Evolutionary conservation across 2,797 vertebrate species (phyloP).

Genomic region (Poecilia gillii): DNA sequence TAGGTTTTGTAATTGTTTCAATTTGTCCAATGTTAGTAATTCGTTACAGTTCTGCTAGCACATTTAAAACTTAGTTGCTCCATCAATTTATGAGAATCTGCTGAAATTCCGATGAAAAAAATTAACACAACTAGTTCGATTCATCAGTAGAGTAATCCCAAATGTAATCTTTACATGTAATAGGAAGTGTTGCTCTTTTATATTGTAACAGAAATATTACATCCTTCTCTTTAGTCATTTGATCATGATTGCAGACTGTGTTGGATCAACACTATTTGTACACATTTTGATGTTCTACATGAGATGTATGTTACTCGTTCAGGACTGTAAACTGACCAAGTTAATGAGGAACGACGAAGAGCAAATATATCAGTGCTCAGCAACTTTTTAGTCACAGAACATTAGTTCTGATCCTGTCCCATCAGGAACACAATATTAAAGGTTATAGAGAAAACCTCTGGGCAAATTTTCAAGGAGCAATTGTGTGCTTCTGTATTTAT

Average conservation of each 20-base stretch:
- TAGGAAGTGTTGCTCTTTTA: neutral
- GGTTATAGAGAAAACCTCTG: conserved; percentile 59
- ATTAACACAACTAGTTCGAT: neutral
- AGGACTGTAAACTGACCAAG: neutral
- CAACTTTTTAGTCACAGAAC: conserved; percentile 39
- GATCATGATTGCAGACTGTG: neutral
- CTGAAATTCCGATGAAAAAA: neutral
- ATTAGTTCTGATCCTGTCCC: conserved; percentile 42
- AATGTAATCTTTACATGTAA: neutral
- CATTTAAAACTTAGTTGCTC: neutral
- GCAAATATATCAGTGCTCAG: conserved; percentile 10
- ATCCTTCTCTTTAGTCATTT: neutral
- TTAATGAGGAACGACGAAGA: conserved; percentile 16
- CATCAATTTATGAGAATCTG: neutral
- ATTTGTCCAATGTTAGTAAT: neutral
- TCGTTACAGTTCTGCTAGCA: neutral
- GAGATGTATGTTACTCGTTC: neutral
- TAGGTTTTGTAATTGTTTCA: neutral
- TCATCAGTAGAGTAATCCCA: neutral
- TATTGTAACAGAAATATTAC: neutral
- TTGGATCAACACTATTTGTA: neutral
- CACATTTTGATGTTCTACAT: neutral
- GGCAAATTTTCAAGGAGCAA: conserved; percentile 49
- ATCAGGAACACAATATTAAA: conserved; percentile 64
- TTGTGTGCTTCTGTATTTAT: conserved; percentile 39